These are phyloP conservation scores for Micoletzkya japonica DNA, from an alignment of 2,888 invertebrate genomes.

Conservation along the genomic window DNA sequence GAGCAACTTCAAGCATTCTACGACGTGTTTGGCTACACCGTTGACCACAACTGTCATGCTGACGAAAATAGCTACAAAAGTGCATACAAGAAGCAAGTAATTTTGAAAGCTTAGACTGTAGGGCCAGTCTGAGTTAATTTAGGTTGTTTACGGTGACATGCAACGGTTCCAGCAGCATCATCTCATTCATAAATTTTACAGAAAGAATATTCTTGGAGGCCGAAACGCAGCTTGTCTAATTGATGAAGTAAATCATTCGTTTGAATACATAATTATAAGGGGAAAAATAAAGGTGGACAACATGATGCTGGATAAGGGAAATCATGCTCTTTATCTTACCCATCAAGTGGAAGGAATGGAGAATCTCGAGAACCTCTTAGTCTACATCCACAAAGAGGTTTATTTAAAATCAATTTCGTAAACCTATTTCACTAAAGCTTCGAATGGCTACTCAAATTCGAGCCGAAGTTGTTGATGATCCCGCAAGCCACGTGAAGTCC, in stretches of 20 bases:
- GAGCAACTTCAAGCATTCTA: conserved; percentile 36
- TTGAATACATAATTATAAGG: too few relatives aligned
- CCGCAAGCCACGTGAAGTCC: too few relatives aligned
- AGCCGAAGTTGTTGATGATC: too few relatives aligned
- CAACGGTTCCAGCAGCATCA: conserved; percentile 63
- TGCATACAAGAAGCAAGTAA: conserved; percentile 58
- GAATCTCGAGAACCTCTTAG: conserved; percentile 62
- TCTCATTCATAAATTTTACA: conserved; percentile 62
- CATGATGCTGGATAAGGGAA: conserved; percentile 66
- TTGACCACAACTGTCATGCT: conserved; percentile 56
- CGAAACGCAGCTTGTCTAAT: conserved; percentile 60
- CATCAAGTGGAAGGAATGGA: conserved; percentile 64
- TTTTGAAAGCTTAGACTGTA: conserved; percentile 64
- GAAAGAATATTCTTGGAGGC: conserved; percentile 56
- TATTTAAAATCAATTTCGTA: too few relatives aligned
- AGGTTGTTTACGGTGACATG: conserved; percentile 64
- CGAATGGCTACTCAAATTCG: too few relatives aligned
- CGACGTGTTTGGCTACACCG: conserved; percentile 50
- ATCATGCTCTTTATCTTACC: conserved; percentile 65
- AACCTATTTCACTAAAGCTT: too few relatives aligned
- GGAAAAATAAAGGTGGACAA: conserved; percentile 67
- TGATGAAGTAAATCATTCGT: too few relatives aligned
- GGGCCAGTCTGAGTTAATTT: too few relatives aligned
- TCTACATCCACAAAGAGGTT: conserved; percentile 63
- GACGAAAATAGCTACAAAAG: conserved; percentile 45